A percentile compares a stretch with the other conserved stretches of the same genome.
Conservation (phyloP, 2,113 vertebrate species). For the Chaenocephalus aceratus region DNA sequence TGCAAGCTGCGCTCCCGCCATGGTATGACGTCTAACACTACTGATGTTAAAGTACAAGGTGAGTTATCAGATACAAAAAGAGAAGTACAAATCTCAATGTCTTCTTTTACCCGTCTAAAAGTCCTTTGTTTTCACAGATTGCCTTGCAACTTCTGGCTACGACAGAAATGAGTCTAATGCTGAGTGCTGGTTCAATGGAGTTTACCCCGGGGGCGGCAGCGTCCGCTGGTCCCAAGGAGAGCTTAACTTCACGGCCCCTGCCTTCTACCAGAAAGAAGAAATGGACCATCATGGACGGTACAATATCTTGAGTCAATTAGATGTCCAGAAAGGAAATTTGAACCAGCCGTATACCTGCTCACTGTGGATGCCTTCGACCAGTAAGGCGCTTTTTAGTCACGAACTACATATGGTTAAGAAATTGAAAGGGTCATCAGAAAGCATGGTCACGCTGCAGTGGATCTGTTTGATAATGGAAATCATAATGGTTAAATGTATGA, state of each 20-base stretch:
- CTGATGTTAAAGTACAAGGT: slow-evolving; percentile 46
- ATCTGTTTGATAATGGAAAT: slow-evolving; percentile 4
- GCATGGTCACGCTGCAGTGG: slow-evolving; percentile 4
- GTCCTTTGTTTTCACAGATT: slow-evolving; percentile 43
- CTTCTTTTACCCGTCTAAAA: background rate
- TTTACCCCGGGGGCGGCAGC: slow-evolving; percentile 28
- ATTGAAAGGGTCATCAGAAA: fast-evolving
- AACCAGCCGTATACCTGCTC: slow-evolving; percentile 20
- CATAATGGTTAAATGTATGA: slow-evolving; percentile 13
- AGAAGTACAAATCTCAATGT: too few relatives aligned
- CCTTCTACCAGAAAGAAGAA: background rate
- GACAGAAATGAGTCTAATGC: background rate
- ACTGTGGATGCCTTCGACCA: slow-evolving; percentile 9
- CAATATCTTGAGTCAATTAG: slow-evolving; percentile 20
- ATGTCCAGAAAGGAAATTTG: background rate
- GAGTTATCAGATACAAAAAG: too few relatives aligned
- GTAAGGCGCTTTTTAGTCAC: background rate
- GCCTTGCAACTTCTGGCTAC: fast-evolving
- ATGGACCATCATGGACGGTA: background rate
- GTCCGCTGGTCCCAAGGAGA: slow-evolving; percentile 51
- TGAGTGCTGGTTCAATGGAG: slow-evolving; percentile 44
- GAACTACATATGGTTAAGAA: fast-evolving
- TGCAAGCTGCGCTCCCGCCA: slow-evolving; percentile 36
- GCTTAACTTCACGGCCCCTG: background rate
- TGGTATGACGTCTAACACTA: fast-evolving